Evolutionary conservation across 2,797 vertebrate species (phyloP), one percentile per base, ranked within the genome.

Genomic region (Taenioides sp.): DNA sequence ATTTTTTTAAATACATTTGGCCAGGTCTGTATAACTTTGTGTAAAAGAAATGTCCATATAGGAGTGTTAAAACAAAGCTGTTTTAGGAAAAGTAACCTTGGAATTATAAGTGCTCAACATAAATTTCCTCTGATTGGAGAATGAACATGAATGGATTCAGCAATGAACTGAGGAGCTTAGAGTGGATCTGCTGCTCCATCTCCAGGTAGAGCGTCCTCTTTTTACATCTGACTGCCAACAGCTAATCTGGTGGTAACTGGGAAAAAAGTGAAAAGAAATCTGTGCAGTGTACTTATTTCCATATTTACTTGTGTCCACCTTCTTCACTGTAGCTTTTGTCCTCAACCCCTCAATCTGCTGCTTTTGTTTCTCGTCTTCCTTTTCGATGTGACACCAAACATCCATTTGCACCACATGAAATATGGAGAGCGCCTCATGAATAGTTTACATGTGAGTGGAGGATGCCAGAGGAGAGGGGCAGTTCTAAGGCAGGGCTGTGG

Each of bases 391-490:
- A 91, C 91, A 92, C 65, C 86, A 91, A 91, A 89, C 88, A 89
- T 90, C 91, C 86, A 92, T 92, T 91, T 91, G 86, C 65, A 71
- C 34, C 70, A 69, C 84, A 93, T 94, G 89, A 94, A 92, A 93
- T 89, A 93, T 93, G 80, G 82, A 93, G 85, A 78, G 80, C 71
- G 78, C 73, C 87, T 92, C 90, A 93, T 93, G 83, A 94, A 94
- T 92, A 91, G 91, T 93, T 93, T 88, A 94, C 90, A 83, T 83
- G 86, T 88, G 76, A 88, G 83, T 79, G 77, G 82, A 79, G 62
- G 74, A 83, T 63, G 86, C 80, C 82, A 75, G 74, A 67, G 78
- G 81, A 43, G 71, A 64, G 74, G 72, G 66, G 79, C 69, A 40
- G 69, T 76, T 84, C 78, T 76, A 67, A 71, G 63, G 52, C 66